Percentiles rank a stretch among this genome's conserved stretches.
These are phyloP conservation scores for Aegotheles bennettii DNA, from an alignment of 2,113 vertebrate genomes.

Conservation along the genomic window DNA sequence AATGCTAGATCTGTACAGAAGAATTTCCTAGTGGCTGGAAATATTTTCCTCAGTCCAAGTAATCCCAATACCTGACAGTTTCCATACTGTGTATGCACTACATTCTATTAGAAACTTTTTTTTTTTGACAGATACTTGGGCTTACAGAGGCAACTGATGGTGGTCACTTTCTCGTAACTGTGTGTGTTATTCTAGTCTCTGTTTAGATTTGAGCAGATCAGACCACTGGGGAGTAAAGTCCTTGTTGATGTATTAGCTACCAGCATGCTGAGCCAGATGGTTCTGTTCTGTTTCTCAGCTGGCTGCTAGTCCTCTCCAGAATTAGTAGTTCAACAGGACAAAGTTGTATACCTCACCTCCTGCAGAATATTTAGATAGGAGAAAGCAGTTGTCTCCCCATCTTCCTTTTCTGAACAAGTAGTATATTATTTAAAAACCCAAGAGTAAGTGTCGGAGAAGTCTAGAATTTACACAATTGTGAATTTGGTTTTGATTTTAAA, in stretches of 20 bases:
- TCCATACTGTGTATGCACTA: not conserved
- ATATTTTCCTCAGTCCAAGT: not conserved
- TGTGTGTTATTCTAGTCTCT: not conserved
- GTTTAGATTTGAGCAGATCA: not conserved
- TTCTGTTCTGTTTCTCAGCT: not conserved
- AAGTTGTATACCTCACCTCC: not conserved
- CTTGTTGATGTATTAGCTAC: not conserved
- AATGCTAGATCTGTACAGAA: not conserved
- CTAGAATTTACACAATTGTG: not conserved
- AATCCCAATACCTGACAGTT: not conserved
- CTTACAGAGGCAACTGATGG: not conserved
- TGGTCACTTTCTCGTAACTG: not conserved
- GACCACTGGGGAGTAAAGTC: not conserved
- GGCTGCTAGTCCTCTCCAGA: not conserved
- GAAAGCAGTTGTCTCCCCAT: not conserved
- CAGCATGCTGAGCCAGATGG: not conserved
- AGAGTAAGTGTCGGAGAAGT: not conserved
- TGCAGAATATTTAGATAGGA: not conserved
- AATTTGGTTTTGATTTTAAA: not conserved
- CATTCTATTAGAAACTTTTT: not conserved
- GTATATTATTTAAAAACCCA: not conserved
- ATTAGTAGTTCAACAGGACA: not conserved
- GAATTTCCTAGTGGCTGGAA: not conserved
- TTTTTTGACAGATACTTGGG: not conserved
- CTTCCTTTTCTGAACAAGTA: not conserved